Evolutionary conservation across 1,140 invertebrate genomes (phyloP).

Genomic region (Macrobrachium rosenbergii): DNA sequence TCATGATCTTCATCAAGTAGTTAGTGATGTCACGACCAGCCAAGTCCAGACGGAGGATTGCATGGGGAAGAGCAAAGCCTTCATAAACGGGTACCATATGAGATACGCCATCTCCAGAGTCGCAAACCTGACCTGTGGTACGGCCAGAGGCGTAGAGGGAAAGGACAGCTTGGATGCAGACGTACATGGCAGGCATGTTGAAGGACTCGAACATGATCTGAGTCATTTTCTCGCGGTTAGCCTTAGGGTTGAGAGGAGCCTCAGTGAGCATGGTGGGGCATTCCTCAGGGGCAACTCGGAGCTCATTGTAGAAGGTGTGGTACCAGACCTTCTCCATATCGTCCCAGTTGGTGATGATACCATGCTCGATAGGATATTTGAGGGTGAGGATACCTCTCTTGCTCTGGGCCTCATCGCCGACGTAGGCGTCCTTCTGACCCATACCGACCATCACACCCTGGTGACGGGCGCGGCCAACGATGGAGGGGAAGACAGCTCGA

Average conservation of each 20-base stretch:
- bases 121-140: slow-evolving; percentile 56
- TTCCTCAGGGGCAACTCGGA: slow-evolving; percentile 95
- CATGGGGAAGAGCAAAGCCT: slow-evolving; percentile 57
- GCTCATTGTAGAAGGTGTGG: slow-evolving; percentile 95
- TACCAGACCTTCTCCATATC: slow-evolving; percentile 92
- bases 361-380: slow-evolving; percentile 95
- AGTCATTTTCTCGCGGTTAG: slow-evolving; percentile 91
- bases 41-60: slow-evolving; percentile 57
- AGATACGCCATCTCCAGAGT: slow-evolving; percentile 57
- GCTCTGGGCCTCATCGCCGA: slow-evolving; percentile 94
- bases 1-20: slow-evolving; percentile 74
- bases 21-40: slow-evolving; percentile 45
- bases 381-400: slow-evolving; percentile 92
- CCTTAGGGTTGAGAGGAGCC: slow-evolving; percentile 75
- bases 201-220: slow-evolving; percentile 85
- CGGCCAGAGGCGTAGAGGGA: slow-evolving; percentile 59
- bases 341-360: slow-evolving; percentile 97
- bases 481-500: slow-evolving; percentile 90
- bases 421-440: slow-evolving; percentile 92
- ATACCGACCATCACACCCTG: slow-evolving; percentile 93
- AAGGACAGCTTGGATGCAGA: slow-evolving; percentile 54
- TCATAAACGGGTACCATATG: slow-evolving; percentile 56
- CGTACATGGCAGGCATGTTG: slow-evolving; percentile 50
- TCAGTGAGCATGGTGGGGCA: slow-evolving; percentile 91
- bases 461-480: slow-evolving; percentile 76